Conservation (phyloP, 2,113 vertebrate genomes). For the Tragelaphus strepsiceros region DNA sequence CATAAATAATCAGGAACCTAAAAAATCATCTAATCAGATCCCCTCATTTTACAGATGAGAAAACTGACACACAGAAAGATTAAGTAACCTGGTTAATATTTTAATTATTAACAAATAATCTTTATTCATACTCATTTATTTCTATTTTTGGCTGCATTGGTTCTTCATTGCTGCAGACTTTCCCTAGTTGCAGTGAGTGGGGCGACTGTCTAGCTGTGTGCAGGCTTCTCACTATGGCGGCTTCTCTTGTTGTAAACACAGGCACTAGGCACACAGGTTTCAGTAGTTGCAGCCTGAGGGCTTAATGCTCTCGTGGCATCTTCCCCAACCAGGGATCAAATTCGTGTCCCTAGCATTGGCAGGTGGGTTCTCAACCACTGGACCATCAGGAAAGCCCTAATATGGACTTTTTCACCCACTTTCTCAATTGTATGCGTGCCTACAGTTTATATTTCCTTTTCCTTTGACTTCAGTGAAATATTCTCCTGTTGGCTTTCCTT, state of each 20-base stretch:
- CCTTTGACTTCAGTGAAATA: background rate
- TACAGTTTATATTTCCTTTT: background rate
- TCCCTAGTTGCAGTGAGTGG: background rate
- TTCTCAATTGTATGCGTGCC: background rate
- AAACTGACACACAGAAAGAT: background rate
- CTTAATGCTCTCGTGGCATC: background rate
- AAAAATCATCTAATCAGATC: background rate
- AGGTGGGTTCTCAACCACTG: background rate
- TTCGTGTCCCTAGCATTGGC: background rate
- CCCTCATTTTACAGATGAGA: background rate
- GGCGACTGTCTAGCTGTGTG: background rate
- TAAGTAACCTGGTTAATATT: background rate
- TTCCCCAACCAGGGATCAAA: background rate
- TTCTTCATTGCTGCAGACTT: background rate
- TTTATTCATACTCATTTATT: background rate
- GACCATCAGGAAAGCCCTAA: background rate
- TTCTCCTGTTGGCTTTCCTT: background rate
- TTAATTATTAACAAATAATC: background rate
- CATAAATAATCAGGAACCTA: background rate
- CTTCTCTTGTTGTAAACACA: background rate
- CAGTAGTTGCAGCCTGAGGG: background rate
- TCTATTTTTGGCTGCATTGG: background rate
- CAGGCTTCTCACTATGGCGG: background rate
- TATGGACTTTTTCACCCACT: background rate
- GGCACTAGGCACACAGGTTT: background rate